These are phyloP conservation scores for Glareola pratincola DNA, from an alignment of 2,113 vertebrate species.

Conservation along the genomic window DNA sequence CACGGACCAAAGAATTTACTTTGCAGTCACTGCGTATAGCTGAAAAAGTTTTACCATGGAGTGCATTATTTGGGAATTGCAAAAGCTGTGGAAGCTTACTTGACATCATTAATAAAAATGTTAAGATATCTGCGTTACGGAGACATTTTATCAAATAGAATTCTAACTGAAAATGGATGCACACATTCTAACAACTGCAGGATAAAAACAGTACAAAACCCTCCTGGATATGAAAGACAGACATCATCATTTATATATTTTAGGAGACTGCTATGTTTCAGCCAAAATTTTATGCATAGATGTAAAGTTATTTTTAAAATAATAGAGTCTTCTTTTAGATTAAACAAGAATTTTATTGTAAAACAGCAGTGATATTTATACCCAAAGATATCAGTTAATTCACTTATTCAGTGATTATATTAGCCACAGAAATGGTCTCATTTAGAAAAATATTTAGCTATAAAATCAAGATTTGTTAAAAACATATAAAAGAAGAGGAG, in stretches of 20 bases:
- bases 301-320: background rate
- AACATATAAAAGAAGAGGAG: background rate
- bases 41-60: background rate
- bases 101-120: background rate
- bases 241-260: background rate
- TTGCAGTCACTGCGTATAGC: background rate
- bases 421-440: background rate
- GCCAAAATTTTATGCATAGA: background rate
- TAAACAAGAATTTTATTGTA: background rate
- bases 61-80: background rate
- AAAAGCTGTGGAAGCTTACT: background rate
- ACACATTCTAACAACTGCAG: background rate
- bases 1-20: background rate
- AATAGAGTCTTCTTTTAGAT: background rate
- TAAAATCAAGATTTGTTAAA: background rate
- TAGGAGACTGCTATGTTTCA: background rate
- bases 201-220: background rate
- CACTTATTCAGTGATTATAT: background rate
- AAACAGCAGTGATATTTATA: background rate
- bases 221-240: background rate
- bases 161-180: background rate
- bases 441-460: background rate
- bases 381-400: background rate
- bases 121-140: background rate
- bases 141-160: background rate